phyloP scores from a whole-genome alignment of 2,888 invertebrate species.

The Sussaba pulchella region DNA sequence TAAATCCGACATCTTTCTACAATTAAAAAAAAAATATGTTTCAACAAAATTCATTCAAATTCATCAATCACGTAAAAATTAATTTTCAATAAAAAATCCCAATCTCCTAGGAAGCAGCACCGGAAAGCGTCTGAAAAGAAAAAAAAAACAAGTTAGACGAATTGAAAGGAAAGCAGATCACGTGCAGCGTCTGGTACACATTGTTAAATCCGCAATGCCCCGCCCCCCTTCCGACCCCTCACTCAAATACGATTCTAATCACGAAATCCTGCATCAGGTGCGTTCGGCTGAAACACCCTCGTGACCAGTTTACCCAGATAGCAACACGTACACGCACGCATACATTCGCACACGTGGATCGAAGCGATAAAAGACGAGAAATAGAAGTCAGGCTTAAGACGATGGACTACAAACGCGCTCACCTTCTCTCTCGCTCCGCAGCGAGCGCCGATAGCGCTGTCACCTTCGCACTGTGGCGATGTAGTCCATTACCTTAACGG shows the following conservation, averaged over 20 bases:
- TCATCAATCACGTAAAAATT: too few relatives aligned
- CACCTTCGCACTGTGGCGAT: too few relatives aligned
- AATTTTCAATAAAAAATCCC: too few relatives aligned
- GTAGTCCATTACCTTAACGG: too few relatives aligned
- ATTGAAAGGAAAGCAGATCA: background rate
- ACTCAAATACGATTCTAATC: slow-evolving; percentile 55
- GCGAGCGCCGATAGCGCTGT: too few relatives aligned
- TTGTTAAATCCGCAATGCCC: slow-evolving; percentile 19
- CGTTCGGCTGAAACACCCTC: slow-evolving; percentile 59
- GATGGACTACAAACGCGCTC: too few relatives aligned
- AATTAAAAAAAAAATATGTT: too few relatives aligned
- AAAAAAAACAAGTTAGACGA: background rate
- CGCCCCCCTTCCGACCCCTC: slow-evolving; percentile 42
- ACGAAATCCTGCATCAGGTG: slow-evolving; percentile 60
- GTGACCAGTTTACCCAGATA: slow-evolving; percentile 59
- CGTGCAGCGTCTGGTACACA: slow-evolving; percentile 22
- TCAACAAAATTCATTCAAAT: too few relatives aligned
- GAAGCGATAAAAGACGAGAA: slow-evolving; percentile 51
- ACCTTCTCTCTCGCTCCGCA: too few relatives aligned
- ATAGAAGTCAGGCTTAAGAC: slow-evolving; percentile 27
- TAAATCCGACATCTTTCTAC: too few relatives aligned
- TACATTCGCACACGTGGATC: background rate
- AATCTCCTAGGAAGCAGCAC: background rate
- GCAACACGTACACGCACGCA: slow-evolving; percentile 5
- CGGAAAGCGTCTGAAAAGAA: background rate